Percentiles rank a stretch among this genome's conserved stretches.
Evolutionary conservation across 1,140 invertebrate species (phyloP).

Genomic region (Drosophila subobscura): DNA sequence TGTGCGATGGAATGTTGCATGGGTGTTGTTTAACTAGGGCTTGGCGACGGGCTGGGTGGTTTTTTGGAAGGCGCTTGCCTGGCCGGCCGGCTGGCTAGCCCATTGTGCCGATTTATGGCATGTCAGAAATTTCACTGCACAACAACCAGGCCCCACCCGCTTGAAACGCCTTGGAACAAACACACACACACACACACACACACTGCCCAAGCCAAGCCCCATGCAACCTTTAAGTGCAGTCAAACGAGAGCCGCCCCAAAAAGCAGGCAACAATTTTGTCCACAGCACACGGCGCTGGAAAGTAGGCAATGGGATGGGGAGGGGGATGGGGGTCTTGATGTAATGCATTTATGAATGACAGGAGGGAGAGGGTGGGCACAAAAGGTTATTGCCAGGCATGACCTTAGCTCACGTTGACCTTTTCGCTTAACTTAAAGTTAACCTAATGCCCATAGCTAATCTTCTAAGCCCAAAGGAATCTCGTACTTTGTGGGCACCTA

Average conservation of each 20-base stretch:
- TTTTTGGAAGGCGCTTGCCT: background rate
- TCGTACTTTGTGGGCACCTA: too few species aligned
- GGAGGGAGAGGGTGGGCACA: too few species aligned
- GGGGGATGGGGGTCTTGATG: background rate
- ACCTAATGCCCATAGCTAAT: too few species aligned
- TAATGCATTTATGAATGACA: constrained; percentile 14
- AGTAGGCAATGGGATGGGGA: constrained; percentile 25
- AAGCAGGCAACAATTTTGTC: constrained; percentile 60
- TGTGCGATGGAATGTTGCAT: too few species aligned
- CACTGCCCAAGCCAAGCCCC: background rate
- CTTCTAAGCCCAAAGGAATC: too few species aligned
- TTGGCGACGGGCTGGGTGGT: constrained; percentile 25
- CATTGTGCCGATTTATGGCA: constrained; percentile 70
- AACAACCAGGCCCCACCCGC: constrained; percentile 2
- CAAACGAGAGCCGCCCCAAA: constrained; percentile 20
- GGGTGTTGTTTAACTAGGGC: constrained; percentile 32
- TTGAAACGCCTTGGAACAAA: constrained; percentile 21
- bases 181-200: background rate
- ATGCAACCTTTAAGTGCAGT: constrained; percentile 34
- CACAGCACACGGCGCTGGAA: background rate
- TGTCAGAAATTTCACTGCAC: constrained; percentile 70
- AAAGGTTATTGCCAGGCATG: background rate
- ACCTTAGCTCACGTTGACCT: too few species aligned
- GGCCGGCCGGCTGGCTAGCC: background rate
- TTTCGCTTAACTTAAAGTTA: too few species aligned